Percentiles rank a stretch among this genome's conserved stretches.
phyloP scores from a whole-genome alignment of 2,113 vertebrate species.

The Candoia aspera region DNA sequence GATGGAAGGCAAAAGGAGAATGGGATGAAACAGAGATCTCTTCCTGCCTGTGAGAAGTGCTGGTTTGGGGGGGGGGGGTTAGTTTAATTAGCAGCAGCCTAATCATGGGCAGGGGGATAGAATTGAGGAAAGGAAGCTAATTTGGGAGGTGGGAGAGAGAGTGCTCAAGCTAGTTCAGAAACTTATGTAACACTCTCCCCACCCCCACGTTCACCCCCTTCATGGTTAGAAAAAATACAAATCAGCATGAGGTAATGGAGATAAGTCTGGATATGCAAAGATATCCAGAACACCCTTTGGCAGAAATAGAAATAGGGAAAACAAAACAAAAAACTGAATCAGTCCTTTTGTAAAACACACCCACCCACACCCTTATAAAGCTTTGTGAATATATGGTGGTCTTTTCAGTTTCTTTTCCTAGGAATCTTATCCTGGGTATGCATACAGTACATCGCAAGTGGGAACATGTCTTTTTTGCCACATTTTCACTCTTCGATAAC shows the following conservation, averaged over 20 bases:
- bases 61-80: neutral
- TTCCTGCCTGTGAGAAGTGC: neutral
- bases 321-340: slow-evolving; percentile 16
- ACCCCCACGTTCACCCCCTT: too few relatives aligned
- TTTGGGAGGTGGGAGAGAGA: neutral
- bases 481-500: neutral
- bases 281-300: neutral
- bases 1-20: neutral
- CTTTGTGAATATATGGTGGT: neutral
- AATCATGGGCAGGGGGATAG: neutral
- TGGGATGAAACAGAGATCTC: neutral
- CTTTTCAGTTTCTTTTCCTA: slow-evolving; percentile 49
- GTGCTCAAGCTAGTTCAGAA: neutral
- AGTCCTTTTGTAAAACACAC: neutral
- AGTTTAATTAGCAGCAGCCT: neutral
- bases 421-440: slow-evolving; percentile 28
- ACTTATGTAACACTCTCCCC: neutral
- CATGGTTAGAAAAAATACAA: neutral
- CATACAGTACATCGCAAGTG: neutral
- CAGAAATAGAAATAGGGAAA: slow-evolving; percentile 36
- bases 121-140: neutral
- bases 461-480: neutral
- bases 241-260: neutral
- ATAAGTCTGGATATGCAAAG: neutral
- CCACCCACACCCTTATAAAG: neutral